Evolutionary conservation across 2,888 invertebrate species (phyloP).

Genomic region (Drosophila diplacantha): DNA sequence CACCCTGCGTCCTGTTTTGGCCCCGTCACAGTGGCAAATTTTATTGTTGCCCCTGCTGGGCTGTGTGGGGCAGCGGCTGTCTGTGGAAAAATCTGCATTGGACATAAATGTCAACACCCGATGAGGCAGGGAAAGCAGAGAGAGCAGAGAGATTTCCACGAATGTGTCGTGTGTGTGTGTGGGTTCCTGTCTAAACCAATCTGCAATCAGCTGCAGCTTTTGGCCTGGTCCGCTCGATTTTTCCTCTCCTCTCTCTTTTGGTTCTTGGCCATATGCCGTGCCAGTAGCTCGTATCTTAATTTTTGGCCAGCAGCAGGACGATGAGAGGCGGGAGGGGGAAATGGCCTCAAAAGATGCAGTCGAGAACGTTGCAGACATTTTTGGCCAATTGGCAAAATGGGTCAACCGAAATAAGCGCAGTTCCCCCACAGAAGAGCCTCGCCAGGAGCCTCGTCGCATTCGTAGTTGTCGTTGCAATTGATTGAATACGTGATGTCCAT

Average conservation of each 20-base stretch:
- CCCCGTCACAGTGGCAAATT: constrained; percentile 48
- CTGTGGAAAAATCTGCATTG: constrained; percentile 67
- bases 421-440: too few relatives aligned
- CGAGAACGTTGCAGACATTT: constrained; percentile 53
- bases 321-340: constrained; percentile 12
- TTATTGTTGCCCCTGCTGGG: constrained; percentile 57
- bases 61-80: constrained; percentile 27
- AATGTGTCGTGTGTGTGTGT: constrained; percentile 6
- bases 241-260: not conserved
- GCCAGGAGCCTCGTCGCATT: constrained; percentile 5
- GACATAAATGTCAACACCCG: constrained; percentile 73
- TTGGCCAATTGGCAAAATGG: constrained; percentile 66
- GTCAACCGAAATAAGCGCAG: constrained; percentile 67
- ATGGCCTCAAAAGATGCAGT: constrained; percentile 42
- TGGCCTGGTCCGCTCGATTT: constrained; percentile 37
- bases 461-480: constrained; percentile 68
- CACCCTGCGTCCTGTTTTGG: constrained; percentile 37
- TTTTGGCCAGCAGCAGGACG: constrained; percentile 41
- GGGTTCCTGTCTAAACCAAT: constrained; percentile 61
- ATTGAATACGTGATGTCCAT: constrained; percentile 73
- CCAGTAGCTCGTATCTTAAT: constrained; percentile 57
- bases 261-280: constrained; percentile 10
- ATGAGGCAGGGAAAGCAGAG: constrained; percentile 19
- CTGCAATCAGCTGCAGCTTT: constrained; percentile 70
- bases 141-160: constrained; percentile 18